phyloP scores from a whole-genome alignment of 2,797 vertebrate species.

The Sebastes minor region DNA sequence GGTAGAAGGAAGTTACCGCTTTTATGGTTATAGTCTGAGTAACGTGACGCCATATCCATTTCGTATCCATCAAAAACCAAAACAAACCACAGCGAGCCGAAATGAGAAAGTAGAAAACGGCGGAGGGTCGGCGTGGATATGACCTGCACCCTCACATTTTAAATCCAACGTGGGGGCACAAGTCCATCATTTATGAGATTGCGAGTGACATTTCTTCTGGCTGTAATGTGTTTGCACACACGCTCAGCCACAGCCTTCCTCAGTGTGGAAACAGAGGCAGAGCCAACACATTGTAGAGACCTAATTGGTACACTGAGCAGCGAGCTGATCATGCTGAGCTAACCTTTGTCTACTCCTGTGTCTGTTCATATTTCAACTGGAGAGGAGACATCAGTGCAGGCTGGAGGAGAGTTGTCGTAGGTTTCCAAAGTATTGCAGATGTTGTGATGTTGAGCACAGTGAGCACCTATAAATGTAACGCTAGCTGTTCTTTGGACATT shows the following conservation, averaged over 20 bases:
- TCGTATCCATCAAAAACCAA: no score
- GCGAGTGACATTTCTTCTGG: neutral
- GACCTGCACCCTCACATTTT: no score
- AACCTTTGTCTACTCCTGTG: constrained; percentile 13
- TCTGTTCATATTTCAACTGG: constrained; percentile 15
- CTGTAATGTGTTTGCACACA: neutral
- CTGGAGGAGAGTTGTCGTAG: neutral
- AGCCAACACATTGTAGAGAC: neutral
- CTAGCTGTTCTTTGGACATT: neutral
- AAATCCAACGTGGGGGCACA: neutral
- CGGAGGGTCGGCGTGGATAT: no score
- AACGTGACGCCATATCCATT: no score
- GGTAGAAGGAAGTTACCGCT: no score
- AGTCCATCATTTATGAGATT: neutral
- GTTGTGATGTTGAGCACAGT: neutral
- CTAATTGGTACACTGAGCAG: constrained; percentile 19
- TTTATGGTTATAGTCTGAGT: no score
- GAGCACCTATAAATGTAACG: neutral
- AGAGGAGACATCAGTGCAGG: neutral
- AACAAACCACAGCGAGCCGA: no score
- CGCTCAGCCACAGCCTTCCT: neutral
- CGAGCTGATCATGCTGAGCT: constrained; percentile 12
- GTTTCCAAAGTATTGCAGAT: neutral
- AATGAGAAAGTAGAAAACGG: no score
- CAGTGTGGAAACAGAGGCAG: neutral